A percentile compares a stretch with the other conserved stretches of the same genome.
phyloP scores from a whole-genome alignment of 2,113 vertebrate genomes.

The Penelope pileata region DNA sequence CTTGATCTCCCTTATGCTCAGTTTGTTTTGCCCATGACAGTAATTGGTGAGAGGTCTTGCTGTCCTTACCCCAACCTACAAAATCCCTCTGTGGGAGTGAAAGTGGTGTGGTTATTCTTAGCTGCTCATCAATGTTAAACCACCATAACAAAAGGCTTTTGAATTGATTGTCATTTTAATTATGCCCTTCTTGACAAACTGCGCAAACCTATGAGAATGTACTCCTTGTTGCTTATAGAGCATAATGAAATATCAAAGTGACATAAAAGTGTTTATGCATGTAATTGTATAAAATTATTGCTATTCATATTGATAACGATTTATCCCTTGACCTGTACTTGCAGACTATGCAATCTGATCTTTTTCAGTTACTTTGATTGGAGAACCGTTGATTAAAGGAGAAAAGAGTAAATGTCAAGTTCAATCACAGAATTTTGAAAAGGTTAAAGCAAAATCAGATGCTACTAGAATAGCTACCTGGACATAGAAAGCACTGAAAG shows the following conservation, averaged over 20 bases:
- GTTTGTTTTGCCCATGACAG: too few relatives aligned
- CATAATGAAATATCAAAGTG: neutral
- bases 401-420: constrained; percentile 22
- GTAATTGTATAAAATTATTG: neutral
- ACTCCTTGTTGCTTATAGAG: neutral
- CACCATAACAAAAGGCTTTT: neutral
- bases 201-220: neutral
- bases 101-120: neutral
- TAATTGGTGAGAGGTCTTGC: too few relatives aligned
- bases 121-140: neutral
- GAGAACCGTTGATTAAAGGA: neutral
- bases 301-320: neutral
- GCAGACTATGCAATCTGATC: neutral
- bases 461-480: neutral
- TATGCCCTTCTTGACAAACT: neutral
- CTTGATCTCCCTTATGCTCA: too few relatives aligned
- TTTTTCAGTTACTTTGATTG: constrained; percentile 11
- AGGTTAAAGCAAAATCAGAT: constrained; percentile 21
- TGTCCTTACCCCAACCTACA: too few relatives aligned
- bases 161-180: neutral
- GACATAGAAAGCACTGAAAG: neutral
- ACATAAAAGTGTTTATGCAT: neutral
- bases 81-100: too few relatives aligned
- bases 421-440: constrained; percentile 32
- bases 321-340: neutral